Conservation (phyloP, 1,140 invertebrate species). For the Globodera rostochiensis region DNA sequence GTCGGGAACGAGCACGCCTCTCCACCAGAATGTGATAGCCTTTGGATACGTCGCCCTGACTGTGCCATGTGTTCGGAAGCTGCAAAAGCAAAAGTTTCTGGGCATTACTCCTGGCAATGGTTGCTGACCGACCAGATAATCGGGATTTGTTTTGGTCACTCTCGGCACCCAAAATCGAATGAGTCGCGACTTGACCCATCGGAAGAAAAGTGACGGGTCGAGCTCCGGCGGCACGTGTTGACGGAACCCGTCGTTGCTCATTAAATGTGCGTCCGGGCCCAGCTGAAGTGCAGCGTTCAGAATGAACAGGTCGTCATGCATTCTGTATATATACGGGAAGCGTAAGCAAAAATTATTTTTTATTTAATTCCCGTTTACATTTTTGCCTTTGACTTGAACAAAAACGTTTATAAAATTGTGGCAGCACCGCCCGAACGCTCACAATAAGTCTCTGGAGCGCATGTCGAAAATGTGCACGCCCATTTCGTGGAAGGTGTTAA, state of each 20-base stretch:
- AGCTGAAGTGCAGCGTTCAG: conserved; percentile 12
- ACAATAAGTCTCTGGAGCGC: background rate
- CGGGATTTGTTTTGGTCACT: background rate
- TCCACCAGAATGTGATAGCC: conserved; percentile 24
- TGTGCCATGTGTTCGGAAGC: conserved; percentile 15
- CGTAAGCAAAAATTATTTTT: no score
- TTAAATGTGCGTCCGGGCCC: conserved; percentile 11
- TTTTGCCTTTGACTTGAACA: no score
- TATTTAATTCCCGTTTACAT: no score
- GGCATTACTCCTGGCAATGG: background rate
- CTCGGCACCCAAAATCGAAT: conserved; percentile 3
- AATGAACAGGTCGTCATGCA: background rate
- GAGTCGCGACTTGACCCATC: conserved; percentile 6
- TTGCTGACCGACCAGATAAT: background rate
- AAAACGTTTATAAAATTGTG: no score
- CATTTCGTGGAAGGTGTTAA: background rate
- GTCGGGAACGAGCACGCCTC: background rate
- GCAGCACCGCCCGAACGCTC: background rate
- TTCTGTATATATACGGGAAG: background rate
- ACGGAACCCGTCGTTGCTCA: conserved; percentile 15
- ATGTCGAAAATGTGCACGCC: background rate
- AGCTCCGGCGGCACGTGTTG: background rate
- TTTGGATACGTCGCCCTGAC: conserved; percentile 11
- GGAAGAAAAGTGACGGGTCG: conserved; percentile 5
- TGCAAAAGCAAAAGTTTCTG: background rate